Evolutionary conservation across 1,140 invertebrate species (phyloP).

Genomic region (Euura saliciscinereae): DNA sequence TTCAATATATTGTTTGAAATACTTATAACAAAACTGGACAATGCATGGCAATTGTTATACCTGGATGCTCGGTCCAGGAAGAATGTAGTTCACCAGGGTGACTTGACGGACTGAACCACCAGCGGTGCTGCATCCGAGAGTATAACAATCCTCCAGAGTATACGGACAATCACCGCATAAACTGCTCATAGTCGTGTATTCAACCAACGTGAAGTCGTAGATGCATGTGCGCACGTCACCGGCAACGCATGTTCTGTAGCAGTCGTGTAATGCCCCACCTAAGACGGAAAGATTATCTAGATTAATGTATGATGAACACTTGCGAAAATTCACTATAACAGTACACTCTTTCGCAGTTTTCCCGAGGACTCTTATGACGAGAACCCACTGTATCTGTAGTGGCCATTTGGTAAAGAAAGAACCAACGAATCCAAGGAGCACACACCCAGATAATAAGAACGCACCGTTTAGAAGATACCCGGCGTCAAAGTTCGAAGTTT

Average conservation of each 20-base stretch:
- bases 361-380: no score
- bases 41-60: slow-evolving; percentile 29
- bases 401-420: no score
- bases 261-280: slow-evolving; percentile 26
- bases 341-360: no score
- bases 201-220: slow-evolving; percentile 27
- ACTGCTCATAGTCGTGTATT: slow-evolving; percentile 35
- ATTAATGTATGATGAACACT: background rate
- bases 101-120: slow-evolving; percentile 56
- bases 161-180: slow-evolving; percentile 59
- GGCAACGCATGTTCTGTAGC: slow-evolving; percentile 53
- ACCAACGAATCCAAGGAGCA: no score
- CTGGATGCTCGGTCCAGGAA: slow-evolving; percentile 61
- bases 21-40: no score
- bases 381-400: no score
- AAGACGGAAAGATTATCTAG: background rate
- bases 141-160: slow-evolving; percentile 53
- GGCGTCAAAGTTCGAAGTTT: no score
- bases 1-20: no score
- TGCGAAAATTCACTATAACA: no score
- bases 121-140: slow-evolving; percentile 56
- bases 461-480: no score
- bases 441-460: no score
- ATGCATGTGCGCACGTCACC: slow-evolving; percentile 19
- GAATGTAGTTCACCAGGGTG: slow-evolving; percentile 53